These are phyloP conservation scores for Tretioscincus oriximinensis DNA, from an alignment of 2,113 vertebrate species.

Conservation along the genomic window DNA sequence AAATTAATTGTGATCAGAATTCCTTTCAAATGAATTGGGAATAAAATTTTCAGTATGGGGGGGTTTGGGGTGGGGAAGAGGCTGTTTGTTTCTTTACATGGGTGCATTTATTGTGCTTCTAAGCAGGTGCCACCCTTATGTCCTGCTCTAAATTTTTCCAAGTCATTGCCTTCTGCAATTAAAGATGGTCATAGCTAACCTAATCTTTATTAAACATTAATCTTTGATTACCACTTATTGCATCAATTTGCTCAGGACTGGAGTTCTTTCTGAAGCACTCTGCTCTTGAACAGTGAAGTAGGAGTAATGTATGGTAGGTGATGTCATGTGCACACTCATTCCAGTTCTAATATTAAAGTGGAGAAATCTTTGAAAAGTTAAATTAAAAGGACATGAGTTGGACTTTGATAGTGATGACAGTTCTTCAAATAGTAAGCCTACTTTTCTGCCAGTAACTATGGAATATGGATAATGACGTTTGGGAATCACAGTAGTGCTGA, in stretches of 20 bases:
- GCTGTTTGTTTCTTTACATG: no score
- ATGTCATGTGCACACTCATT: conserved; percentile 1
- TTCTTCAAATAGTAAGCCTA: conserved; percentile 11
- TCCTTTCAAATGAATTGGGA: no score
- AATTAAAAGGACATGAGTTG: conserved; percentile 31
- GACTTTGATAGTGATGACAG: conserved; percentile 27
- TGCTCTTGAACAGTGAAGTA: conserved; percentile 43
- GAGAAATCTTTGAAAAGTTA: conserved; percentile 44
- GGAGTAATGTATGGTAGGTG: conserved; percentile 35
- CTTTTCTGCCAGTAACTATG: conserved; percentile 13
- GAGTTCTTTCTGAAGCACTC: conserved; percentile 51
- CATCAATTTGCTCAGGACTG: conserved; percentile 48
- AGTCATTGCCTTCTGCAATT: conserved; percentile 62
- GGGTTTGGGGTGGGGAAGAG: no score
- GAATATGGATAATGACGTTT: conserved; percentile 5
- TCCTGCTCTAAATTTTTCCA: conserved; percentile 50
- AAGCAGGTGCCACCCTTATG: not conserved
- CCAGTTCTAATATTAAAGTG: conserved; percentile 50
- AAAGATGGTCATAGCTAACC: conserved; percentile 66
- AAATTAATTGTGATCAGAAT: no score
- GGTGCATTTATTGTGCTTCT: no score
- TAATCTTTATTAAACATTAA: conserved; percentile 70
- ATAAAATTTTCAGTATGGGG: no score
- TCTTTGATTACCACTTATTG: conserved; percentile 52
- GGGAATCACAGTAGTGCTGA: conserved; percentile 29